Base-by-base conservation (phyloP, 2,113 vertebrate genomes). In the Seriola dumerili region DNA sequence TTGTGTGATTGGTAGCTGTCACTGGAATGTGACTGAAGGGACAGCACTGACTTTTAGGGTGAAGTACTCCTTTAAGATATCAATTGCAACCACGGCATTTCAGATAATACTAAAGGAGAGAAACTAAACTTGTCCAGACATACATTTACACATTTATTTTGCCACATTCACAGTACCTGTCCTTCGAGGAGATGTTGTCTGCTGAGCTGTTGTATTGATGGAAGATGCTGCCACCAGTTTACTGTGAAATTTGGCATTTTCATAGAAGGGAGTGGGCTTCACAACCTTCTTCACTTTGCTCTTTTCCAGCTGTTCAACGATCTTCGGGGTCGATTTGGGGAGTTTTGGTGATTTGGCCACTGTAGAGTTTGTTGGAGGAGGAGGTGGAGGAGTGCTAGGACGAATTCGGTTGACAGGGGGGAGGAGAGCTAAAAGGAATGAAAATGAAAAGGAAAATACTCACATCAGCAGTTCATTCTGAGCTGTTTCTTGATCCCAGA, bases 341-440 rank as follows among this genome's bases (percentile, higher is more conserved):
- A 64, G 3, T 46, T 66, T 64, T 0, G 42, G 4, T 17, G 32
- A 11, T 54, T 82, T 87, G 67, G 46, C 48, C 13, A 81, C 83
- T 10, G 77, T 23, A 5, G 88, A 16, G 10, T 48, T 42, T 11
- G 44, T 70, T 4, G 91, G 87, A n/a, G 90, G 89, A 48, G 91
- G 93, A 66, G 94, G 92, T 0, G 91, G 90, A 68, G 92, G 80
- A 2, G 0, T n/a, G 12, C 68, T 12, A 44, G 93, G 91, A 68
- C 88, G 89, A 14, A 83, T 1, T 68, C 80, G 48, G 57, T 81
- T 90, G 25, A 46, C 32, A 19, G 91, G 94, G 72, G 94, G 93
- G 34, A 95, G 86, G 73, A 95, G 94, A 44, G 94, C 94, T 95
- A 52, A 64, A 78, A 74, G 40, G 25, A 42, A 85, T 4, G 14